Evolutionary conservation across 2,113 vertebrate genomes (phyloP).

Genomic region (Ceyx melanurus): DNA sequence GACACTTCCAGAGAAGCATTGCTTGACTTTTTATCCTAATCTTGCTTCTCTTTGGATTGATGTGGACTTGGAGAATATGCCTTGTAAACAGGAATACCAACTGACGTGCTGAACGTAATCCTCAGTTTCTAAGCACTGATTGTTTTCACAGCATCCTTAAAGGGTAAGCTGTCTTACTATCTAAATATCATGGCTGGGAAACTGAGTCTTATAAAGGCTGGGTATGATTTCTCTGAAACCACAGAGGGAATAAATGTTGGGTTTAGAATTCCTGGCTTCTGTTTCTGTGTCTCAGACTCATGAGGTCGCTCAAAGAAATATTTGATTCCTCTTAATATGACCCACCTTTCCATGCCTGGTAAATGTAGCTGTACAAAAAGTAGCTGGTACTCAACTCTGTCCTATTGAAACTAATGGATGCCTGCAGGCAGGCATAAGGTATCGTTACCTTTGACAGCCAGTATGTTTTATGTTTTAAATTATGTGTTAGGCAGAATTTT

Average conservation of each 20-base stretch:
- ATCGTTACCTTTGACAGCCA: slow-evolving; percentile 56
- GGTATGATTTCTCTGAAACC: slow-evolving; percentile 32
- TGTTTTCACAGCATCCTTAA: slow-evolving; percentile 55
- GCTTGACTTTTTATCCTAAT: slow-evolving; percentile 33
- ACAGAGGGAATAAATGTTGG: slow-evolving; percentile 15
- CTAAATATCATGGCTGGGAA: slow-evolving; percentile 53
- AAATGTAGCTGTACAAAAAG: background rate
- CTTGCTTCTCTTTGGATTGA: background rate
- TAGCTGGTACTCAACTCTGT: slow-evolving; percentile 16
- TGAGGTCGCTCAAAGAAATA: background rate
- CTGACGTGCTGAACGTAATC: slow-evolving; percentile 32
- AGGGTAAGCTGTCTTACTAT: slow-evolving; percentile 51
- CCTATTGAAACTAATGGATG: slow-evolving; percentile 49
- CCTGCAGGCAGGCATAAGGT: slow-evolving; percentile 48
- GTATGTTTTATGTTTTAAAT: slow-evolving; percentile 62
- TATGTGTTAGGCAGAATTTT: slow-evolving; percentile 59
- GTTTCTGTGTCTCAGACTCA: background rate
- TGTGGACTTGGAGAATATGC: slow-evolving; percentile 46
- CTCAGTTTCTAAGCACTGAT: slow-evolving; percentile 31
- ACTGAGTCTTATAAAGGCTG: slow-evolving; percentile 52
- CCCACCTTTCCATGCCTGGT: background rate
- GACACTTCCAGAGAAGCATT: background rate
- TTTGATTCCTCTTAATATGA: background rate
- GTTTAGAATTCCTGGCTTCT: slow-evolving; percentile 36
- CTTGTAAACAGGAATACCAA: slow-evolving; percentile 34